Evolutionary conservation across 2,113 vertebrate species (phyloP), one percentile per base, ranked within the genome.

Genomic region (Galeopterus variegatus): DNA sequence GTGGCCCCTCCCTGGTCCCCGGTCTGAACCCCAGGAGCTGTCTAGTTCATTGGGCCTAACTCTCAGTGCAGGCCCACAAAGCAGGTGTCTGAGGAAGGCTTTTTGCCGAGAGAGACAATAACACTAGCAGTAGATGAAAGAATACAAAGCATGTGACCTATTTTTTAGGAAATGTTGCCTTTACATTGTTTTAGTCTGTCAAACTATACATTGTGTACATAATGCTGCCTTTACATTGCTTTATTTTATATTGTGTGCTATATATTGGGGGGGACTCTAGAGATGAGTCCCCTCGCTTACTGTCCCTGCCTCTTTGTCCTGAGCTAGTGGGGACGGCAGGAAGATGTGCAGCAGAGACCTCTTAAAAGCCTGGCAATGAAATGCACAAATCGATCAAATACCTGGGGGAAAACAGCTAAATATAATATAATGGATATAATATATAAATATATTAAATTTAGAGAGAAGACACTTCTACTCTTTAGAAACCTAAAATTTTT

Each of bases 331-430:
- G 56, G 87, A 90, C 6, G 84, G 95, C 94, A 72, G 75, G 7
- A 93, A 89, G 56, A 50, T 8, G 5, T 52, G 92, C 72, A n/a
- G 1, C 86, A 21, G 18, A 90, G 83, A 93, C 92, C 95, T 97
- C 95, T 97, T 94, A 97, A 72, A 89, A 88, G 45, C 4, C 96
- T 96, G 96, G 97, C 91, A 93, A 90, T 72, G 81, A 97, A 97
- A 97, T 83, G 97, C 80, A 97, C 97, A 97, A 97, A 98, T 97
- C 93, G 95, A 98, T 98, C 98, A 98, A 98, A 98, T 88, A 97
- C 92, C 82, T 95, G 94, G 33, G 26, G 65, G 41, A 0, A 28
- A 69, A 84, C 1, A 65, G 62, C 58, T 84, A 69, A 93, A 50
- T 75, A 54, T 28, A 70, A 67, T 26, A 91, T 36, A n/a, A 69